Evolutionary conservation across 37 sponge, comb jelly and placozoan species (phyloP).

Genomic region (Eunapius fragilis): DNA sequence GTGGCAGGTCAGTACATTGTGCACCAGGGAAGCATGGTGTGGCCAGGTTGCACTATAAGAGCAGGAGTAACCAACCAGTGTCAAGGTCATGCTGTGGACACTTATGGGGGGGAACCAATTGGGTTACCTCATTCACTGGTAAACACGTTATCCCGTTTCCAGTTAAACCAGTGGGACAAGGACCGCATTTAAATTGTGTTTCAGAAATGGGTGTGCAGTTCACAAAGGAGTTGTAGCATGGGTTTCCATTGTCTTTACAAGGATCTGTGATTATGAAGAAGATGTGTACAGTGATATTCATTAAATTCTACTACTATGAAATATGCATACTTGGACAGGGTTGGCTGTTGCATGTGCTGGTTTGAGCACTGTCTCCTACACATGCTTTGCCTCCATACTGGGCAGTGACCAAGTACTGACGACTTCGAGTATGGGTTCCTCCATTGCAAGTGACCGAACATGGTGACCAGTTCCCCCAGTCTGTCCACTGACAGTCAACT

Average conservation of each 20-base stretch:
- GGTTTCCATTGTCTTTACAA: conserved; percentile 59
- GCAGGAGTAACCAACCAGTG: background rate
- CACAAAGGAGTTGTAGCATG: conserved; percentile 50
- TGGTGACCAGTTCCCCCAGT: conserved; percentile 67
- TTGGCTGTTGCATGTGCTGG: conserved; percentile 58
- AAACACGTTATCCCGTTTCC: conserved; percentile 76
- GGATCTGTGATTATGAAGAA: conserved; percentile 38
- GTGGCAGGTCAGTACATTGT: conserved; percentile 43
- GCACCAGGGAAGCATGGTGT: conserved; percentile 71
- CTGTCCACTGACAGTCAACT: conserved; percentile 70
- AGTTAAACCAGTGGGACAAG: conserved; percentile 78
- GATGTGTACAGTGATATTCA: background rate
- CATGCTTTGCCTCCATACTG: conserved; percentile 69
- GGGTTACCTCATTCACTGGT: conserved; percentile 69
- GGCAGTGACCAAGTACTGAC: conserved; percentile 28
- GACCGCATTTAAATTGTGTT: conserved; percentile 76
- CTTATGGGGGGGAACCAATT: background rate
- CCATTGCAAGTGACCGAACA: conserved; percentile 61
- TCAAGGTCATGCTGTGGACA: background rate
- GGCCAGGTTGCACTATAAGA: conserved; percentile 47
- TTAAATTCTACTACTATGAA: background rate
- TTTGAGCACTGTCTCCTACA: conserved; percentile 44
- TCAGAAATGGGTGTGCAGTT: conserved; percentile 50
- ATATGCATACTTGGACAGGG: conserved; percentile 74
- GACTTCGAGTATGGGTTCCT: conserved; percentile 24